phyloP scores from a whole-genome alignment of 2,888 invertebrate species.

The Plusia festucae region DNA sequence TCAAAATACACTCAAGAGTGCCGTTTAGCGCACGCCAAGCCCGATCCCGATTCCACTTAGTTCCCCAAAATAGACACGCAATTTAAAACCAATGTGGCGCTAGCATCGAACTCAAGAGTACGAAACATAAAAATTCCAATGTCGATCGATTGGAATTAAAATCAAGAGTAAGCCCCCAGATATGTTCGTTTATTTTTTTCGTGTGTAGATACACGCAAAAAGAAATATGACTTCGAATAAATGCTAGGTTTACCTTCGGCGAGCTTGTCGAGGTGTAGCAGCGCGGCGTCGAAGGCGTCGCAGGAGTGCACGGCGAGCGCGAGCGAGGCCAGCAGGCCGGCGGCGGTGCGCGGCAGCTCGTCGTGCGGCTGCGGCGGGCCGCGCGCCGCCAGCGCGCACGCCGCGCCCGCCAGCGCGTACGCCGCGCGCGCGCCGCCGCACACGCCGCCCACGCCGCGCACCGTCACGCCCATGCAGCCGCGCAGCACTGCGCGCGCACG shows the following conservation, averaged over 20 bases:
- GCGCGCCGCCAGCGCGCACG: slow-evolving; percentile 93
- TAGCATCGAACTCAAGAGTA: too few species aligned
- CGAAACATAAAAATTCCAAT: too few species aligned
- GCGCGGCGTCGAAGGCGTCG: slow-evolving; percentile 88
- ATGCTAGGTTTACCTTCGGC: slow-evolving; percentile 53
- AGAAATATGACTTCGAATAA: too few species aligned
- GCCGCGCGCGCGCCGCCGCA: slow-evolving; percentile 86
- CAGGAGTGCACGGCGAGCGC: slow-evolving; percentile 90
- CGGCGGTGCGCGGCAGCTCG: slow-evolving; percentile 92
- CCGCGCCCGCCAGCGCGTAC: slow-evolving; percentile 90
- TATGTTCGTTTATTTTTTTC: too few species aligned
- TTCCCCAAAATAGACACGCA: too few species aligned
- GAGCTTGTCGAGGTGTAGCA: slow-evolving; percentile 85
- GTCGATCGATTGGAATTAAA: too few species aligned
- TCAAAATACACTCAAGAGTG: too few species aligned
- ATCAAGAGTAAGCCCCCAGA: too few species aligned
- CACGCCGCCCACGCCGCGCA: slow-evolving; percentile 77
- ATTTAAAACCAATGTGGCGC: too few species aligned
- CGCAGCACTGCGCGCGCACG: slow-evolving; percentile 70
- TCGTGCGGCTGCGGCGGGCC: slow-evolving; percentile 91
- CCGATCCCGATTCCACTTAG: too few species aligned
- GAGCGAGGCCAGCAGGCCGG: slow-evolving; percentile 91
- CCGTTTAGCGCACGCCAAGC: too few species aligned
- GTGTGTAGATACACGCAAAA: too few species aligned
- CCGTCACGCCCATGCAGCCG: slow-evolving; percentile 78